Conservation (phyloP, 2,797 vertebrate genomes). For the Monodelphis domestica region DNA sequence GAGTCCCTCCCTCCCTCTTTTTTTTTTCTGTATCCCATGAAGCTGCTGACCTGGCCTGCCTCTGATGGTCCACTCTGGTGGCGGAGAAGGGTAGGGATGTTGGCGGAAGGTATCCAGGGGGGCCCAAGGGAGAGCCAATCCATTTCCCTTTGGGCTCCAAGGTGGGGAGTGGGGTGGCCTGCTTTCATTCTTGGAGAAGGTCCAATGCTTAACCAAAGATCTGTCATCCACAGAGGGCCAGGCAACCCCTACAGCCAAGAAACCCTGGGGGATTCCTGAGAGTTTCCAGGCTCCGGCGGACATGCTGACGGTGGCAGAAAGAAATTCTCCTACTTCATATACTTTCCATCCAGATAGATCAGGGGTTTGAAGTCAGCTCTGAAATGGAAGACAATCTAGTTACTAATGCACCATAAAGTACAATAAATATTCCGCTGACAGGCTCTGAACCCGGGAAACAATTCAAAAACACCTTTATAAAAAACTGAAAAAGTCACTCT, state of each 20-base stretch:
- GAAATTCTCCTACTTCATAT: slow-evolving; percentile 63
- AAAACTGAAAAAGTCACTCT: slow-evolving; percentile 41
- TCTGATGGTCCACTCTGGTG: neutral
- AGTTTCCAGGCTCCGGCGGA: slow-evolving; percentile 26
- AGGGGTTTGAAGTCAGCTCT: slow-evolving; percentile 36
- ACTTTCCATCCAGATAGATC: slow-evolving; percentile 46
- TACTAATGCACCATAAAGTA: slow-evolving; percentile 72
- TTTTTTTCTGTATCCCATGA: neutral
- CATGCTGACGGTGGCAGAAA: slow-evolving; percentile 75
- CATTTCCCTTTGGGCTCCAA: neutral
- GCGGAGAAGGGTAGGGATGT: neutral
- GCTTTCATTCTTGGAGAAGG: neutral
- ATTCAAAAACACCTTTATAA: slow-evolving; percentile 37
- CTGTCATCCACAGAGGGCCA: neutral
- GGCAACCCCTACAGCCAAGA: neutral
- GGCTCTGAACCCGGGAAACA: slow-evolving; percentile 47
- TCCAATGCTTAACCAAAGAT: neutral
- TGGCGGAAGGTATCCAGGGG: neutral
- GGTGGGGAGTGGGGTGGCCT: neutral
- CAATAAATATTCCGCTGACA: slow-evolving; percentile 70
- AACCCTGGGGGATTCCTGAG: slow-evolving; percentile 1
- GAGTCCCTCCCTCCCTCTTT: neutral
- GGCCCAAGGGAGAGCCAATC: neutral
- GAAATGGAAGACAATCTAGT: slow-evolving; percentile 68
- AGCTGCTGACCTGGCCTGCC: neutral